phyloP scores from a whole-genome alignment of 2,113 vertebrate genomes.

The Aegotheles bennettii region DNA sequence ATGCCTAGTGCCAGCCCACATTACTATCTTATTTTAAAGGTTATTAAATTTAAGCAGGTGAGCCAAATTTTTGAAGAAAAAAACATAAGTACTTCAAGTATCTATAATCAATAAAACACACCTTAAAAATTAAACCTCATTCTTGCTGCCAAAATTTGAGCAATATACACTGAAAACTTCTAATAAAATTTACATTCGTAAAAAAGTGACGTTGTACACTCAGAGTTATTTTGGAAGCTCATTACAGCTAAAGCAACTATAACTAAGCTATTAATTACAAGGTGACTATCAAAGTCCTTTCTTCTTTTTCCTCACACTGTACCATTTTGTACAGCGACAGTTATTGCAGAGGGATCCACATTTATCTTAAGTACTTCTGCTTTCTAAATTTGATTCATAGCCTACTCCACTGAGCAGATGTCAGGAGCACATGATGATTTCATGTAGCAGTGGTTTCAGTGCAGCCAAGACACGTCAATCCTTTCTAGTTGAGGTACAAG shows the following conservation, averaged over 20 bases:
- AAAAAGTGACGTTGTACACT: not conserved
- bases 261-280: not conserved
- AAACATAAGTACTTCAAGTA: not conserved
- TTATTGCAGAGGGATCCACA: not conserved
- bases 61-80: not conserved
- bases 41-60: not conserved
- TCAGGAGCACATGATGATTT: not conserved
- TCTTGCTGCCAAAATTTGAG: not conserved
- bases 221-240: not conserved
- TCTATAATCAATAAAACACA: not conserved
- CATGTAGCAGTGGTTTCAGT: not conserved
- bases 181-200: not conserved
- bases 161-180: not conserved
- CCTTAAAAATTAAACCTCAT: not conserved
- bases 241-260: not conserved
- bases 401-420: not conserved
- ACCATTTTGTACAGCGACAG: not conserved
- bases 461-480: not conserved
- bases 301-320: not conserved
- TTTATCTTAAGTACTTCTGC: slow-evolving; percentile 14
- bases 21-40: not conserved
- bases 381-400: slow-evolving; percentile 18
- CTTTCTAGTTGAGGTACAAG: slow-evolving; percentile 1
- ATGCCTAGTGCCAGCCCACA: not conserved
- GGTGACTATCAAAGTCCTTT: not conserved